Conservation (phyloP, 2,888 invertebrate genomes). For the Schizaphis graminum region DNA sequence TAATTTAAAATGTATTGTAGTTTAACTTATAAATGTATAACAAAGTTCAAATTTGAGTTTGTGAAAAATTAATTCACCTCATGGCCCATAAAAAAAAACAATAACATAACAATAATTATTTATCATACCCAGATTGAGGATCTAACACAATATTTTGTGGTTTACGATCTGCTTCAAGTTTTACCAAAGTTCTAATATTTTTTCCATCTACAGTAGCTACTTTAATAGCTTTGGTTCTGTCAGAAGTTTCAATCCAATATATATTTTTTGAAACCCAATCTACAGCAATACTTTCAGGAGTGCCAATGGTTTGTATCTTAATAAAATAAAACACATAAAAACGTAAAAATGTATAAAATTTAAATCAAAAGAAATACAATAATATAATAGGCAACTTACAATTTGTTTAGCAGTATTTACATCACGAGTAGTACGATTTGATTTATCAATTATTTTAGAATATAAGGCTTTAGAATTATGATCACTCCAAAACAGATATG, state of each 20-base stretch:
- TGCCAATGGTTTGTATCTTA: slow-evolving; percentile 71
- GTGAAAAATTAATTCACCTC: background rate
- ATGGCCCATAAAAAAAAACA: too few species aligned
- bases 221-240: slow-evolving; percentile 71
- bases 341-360: slow-evolving; percentile 45
- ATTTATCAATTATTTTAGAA: slow-evolving; percentile 49
- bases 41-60: background rate
- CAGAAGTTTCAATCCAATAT: slow-evolving; percentile 77
- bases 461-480: slow-evolving; percentile 59
- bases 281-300: slow-evolving; percentile 82
- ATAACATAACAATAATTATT: background rate
- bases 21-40: background rate
- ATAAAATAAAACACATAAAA: slow-evolving; percentile 8
- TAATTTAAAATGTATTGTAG: background rate
- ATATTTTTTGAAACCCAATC: slow-evolving; percentile 80
- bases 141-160: slow-evolving; percentile 81
- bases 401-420: slow-evolving; percentile 28
- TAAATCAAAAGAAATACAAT: background rate
- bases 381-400: background rate
- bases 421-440: slow-evolving; percentile 42
- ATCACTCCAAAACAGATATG: slow-evolving; percentile 66
- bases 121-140: slow-evolving; percentile 75
- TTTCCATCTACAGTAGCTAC: slow-evolving; percentile 76
- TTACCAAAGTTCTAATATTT: slow-evolving; percentile 74
- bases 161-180: slow-evolving; percentile 71